Evolutionary conservation across 2,888 invertebrate species (phyloP).

Genomic region (Plagodis pulveraria): DNA sequence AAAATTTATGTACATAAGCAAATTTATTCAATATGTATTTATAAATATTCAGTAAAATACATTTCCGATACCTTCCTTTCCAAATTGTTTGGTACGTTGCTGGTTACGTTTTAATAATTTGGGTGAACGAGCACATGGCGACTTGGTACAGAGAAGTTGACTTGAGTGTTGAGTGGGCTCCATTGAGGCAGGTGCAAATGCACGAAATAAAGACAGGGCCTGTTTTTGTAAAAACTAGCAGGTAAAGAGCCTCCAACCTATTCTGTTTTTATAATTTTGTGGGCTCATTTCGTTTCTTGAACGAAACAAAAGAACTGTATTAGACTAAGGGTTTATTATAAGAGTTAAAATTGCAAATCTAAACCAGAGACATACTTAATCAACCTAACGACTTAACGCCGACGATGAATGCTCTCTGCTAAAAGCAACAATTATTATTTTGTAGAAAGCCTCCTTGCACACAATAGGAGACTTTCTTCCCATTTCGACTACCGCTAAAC

Average conservation of each 20-base stretch:
- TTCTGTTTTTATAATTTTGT: conserved; percentile 22
- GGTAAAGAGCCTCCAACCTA: conserved; percentile 47
- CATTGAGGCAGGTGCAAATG: conserved; percentile 64
- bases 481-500: conserved; percentile 36
- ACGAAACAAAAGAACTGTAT: not conserved
- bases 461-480: conserved; percentile 21
- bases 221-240: conserved; percentile 48
- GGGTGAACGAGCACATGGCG: conserved; percentile 42
- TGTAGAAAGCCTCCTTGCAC: conserved; percentile 7
- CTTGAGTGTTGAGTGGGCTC: no score
- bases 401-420: conserved; percentile 6
- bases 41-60: no score
- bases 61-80: no score
- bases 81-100: not conserved
- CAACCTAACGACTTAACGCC: not conserved
- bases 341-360: not conserved
- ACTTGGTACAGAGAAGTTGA: conserved; percentile 37
- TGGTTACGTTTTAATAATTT: not conserved
- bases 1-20: no score
- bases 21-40: no score
- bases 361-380: not conserved
- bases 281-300: not conserved
- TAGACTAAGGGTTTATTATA: not conserved
- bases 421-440: conserved; percentile 14
- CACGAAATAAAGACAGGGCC: conserved; percentile 50